Conservation (phyloP, 2,888 invertebrate genomes). For the Drosophila birchii region DNA sequence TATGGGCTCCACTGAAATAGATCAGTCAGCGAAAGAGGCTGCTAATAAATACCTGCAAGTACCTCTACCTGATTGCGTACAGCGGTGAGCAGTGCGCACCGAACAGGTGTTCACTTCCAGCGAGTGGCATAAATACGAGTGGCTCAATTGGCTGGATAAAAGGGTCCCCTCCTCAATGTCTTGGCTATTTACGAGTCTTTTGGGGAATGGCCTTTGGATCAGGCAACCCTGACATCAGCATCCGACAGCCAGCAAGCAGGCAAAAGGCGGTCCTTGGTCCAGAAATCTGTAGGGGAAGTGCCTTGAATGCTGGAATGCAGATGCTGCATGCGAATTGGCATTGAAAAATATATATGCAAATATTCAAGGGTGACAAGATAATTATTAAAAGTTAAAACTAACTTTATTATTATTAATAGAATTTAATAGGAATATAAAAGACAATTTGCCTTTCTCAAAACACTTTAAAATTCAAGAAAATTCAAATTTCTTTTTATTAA, state of each 20-base stretch:
- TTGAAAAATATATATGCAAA: constrained; percentile 9
- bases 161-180: constrained; percentile 19
- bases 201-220: constrained; percentile 38
- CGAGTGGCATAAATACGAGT: constrained; percentile 48
- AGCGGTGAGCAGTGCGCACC: constrained; percentile 35
- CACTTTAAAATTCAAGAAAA: not conserved
- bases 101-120: constrained; percentile 38
- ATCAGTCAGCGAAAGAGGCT: constrained; percentile 45
- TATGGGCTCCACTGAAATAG: constrained; percentile 47
- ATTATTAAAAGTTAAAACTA: not conserved
- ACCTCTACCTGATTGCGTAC: constrained; percentile 34
- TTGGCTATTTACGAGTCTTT: constrained; percentile 46
- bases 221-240: constrained; percentile 59
- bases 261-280: constrained; percentile 28
- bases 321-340: constrained; percentile 25
- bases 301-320: constrained; percentile 25
- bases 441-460: not conserved
- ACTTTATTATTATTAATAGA: not conserved
- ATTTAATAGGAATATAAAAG: too few relatives aligned
- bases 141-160: constrained; percentile 19
- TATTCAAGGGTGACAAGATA: not conserved
- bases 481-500: not conserved
- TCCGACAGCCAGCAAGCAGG: constrained; percentile 54
- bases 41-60: constrained; percentile 43
- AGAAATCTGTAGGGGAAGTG: constrained; percentile 13